These are phyloP conservation scores for Vanessa atalanta DNA, from an alignment of 1,140 invertebrate genomes.

Conservation along the genomic window DNA sequence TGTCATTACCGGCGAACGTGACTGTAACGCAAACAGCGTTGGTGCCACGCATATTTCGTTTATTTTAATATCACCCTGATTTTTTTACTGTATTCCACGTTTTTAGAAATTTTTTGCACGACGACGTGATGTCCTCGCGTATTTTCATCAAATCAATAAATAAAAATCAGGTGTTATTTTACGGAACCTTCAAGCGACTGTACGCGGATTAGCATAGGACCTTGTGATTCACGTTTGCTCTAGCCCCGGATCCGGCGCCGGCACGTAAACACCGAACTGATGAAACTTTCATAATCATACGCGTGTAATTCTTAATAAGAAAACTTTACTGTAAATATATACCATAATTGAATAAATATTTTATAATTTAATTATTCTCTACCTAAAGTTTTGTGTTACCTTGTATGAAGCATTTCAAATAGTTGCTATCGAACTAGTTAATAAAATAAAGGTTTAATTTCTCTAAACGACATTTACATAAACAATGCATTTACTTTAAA, in stretches of 20 bases:
- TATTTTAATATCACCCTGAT: conserved; percentile 70
- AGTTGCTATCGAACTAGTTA: too few species aligned
- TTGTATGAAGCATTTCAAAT: not conserved
- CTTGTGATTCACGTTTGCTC: conserved; percentile 45
- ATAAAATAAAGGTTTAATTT: too few species aligned
- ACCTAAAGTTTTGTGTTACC: not conserved
- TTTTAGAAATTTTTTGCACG: conserved; percentile 53
- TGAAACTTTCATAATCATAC: conserved; percentile 55
- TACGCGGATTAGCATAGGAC: conserved; percentile 56
- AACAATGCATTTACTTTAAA: too few species aligned
- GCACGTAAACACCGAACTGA: conserved; percentile 48
- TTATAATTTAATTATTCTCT: conserved; percentile 25
- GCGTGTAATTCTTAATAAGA: conserved; percentile 39
- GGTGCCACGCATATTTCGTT: conserved; percentile 57
- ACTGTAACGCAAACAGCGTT: conserved; percentile 62
- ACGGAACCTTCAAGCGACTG: conserved; percentile 47
- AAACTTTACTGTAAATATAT: not conserved
- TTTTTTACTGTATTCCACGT: conserved; percentile 64
- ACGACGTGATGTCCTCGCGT: conserved; percentile 60
- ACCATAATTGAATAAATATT: conserved; percentile 53
- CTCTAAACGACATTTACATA: too few species aligned
- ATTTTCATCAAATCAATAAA: conserved; percentile 54
- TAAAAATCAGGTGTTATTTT: conserved; percentile 51
- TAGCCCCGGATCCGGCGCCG: conserved; percentile 25
- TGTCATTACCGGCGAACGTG: conserved; percentile 71